A percentile compares a stretch with the other conserved stretches of the same genome.
These are phyloP conservation scores for Mus pahari DNA, from an alignment of 2,113 vertebrate species.

Conservation along the genomic window DNA sequence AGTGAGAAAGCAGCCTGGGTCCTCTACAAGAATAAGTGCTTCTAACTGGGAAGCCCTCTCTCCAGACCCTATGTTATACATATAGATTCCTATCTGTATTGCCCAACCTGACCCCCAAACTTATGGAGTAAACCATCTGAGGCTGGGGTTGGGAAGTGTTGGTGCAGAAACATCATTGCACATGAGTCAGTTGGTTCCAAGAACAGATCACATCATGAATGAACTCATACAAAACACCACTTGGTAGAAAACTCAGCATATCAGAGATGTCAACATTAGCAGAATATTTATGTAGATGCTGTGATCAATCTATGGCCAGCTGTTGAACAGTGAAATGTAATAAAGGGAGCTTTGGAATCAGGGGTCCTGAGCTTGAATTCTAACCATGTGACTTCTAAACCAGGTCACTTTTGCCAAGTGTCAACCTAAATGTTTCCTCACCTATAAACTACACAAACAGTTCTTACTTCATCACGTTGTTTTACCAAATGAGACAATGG, in stretches of 20 bases:
- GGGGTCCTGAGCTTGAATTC: slow-evolving; percentile 16
- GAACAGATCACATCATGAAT: background rate
- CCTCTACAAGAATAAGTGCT: background rate
- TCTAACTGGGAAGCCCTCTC: background rate
- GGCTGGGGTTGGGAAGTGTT: background rate
- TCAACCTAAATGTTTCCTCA: slow-evolving; percentile 41
- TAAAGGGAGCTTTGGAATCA: background rate
- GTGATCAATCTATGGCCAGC: background rate
- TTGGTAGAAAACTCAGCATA: background rate
- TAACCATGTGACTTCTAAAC: slow-evolving; percentile 27
- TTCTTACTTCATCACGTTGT: background rate
- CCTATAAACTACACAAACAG: slow-evolving; percentile 32
- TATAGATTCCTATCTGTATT: background rate
- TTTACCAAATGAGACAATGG: background rate
- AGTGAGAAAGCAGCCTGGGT: background rate
- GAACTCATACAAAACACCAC: slow-evolving; percentile 9
- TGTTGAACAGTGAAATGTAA: background rate
- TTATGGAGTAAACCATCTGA: background rate
- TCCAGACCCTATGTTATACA: background rate
- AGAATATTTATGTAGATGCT: background rate
- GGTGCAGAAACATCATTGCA: background rate
- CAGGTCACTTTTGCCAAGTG: background rate
- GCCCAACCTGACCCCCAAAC: background rate
- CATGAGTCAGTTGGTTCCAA: background rate
- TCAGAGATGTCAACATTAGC: background rate